Evolutionary conservation across 2,113 vertebrate species (phyloP).

Genomic region (Psilopogon haemacephalus): DNA sequence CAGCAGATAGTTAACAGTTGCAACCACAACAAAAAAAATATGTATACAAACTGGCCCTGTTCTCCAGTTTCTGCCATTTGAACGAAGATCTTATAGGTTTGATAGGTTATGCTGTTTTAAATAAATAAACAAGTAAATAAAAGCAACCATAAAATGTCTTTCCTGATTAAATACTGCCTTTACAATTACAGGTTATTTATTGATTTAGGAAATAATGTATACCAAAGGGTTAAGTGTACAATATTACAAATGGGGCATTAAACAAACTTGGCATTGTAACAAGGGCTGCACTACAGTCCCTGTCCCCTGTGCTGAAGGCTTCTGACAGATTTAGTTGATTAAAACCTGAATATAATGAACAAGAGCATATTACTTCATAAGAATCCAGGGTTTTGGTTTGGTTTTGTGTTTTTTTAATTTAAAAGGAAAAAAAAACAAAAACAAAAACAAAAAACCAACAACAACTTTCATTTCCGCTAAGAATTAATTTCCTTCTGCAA

Average conservation of each 20-base stretch:
- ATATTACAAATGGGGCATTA: background rate
- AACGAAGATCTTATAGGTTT: constrained; percentile 24
- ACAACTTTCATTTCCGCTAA: background rate
- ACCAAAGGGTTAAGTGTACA: background rate
- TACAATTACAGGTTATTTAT: constrained; percentile 56
- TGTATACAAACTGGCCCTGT: background rate
- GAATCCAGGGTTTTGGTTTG: too few species aligned
- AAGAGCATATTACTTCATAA: background rate
- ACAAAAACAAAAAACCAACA: too few species aligned
- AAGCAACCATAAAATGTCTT: background rate
- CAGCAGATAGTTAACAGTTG: constrained; percentile 64
- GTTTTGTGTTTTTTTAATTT: background rate
- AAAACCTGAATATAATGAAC: background rate
- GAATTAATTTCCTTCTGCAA: background rate
- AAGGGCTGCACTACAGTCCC: background rate
- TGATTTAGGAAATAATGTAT: constrained; percentile 20
- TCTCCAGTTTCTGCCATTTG: constrained; percentile 47
- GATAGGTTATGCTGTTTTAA: background rate
- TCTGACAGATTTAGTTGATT: background rate
- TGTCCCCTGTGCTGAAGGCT: background rate
- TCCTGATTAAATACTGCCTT: constrained; percentile 56
- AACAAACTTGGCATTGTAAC: background rate
- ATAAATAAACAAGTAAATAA: background rate
- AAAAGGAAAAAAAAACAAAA: background rate
- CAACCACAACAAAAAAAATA: constrained; percentile 47